phyloP scores from a whole-genome alignment of 2,797 vertebrate genomes.

The Carcharodon carcharias region DNA sequence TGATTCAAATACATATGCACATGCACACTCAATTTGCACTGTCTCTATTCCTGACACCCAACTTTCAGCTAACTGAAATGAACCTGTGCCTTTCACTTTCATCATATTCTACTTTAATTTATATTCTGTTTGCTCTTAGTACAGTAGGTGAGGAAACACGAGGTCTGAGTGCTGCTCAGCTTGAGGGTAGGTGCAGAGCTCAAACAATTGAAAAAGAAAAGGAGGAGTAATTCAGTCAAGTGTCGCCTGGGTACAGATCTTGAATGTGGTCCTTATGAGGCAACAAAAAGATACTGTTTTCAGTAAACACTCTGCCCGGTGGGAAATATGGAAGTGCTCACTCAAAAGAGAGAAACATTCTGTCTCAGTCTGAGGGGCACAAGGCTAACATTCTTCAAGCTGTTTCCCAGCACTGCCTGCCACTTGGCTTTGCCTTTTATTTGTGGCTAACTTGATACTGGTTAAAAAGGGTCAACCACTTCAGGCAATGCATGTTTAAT shows the following conservation, averaged over 20 bases:
- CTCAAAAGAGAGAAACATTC: conserved; percentile 23
- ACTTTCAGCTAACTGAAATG: background rate
- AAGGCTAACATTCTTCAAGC: conserved; percentile 24
- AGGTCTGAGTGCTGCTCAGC: background rate
- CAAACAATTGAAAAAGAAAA: background rate
- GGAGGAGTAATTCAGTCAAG: conserved; percentile 16
- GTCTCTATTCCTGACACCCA: background rate
- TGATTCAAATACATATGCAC: background rate
- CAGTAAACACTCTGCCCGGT: conserved; percentile 24
- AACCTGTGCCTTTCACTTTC: background rate
- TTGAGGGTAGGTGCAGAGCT: background rate
- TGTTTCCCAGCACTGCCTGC: conserved; percentile 31
- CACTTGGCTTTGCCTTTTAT: conserved; percentile 32
- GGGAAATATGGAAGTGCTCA: conserved; percentile 27
- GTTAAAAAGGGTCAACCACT: conserved; percentile 31
- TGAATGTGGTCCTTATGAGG: conserved; percentile 17
- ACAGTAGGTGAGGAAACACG: background rate
- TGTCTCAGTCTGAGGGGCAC: conserved; percentile 19
- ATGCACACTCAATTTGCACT: background rate
- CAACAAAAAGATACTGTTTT: conserved; percentile 37
- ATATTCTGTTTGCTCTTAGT: background rate
- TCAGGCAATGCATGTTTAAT: conserved; percentile 21
- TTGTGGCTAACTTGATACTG: conserved; percentile 34
- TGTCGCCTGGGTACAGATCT: background rate
- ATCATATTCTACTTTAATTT: background rate